A percentile compares a stretch with the other conserved stretches of the same genome.
Evolutionary conservation across 2,888 invertebrate species (phyloP).

Genomic region (Microdon myrmicae): DNA sequence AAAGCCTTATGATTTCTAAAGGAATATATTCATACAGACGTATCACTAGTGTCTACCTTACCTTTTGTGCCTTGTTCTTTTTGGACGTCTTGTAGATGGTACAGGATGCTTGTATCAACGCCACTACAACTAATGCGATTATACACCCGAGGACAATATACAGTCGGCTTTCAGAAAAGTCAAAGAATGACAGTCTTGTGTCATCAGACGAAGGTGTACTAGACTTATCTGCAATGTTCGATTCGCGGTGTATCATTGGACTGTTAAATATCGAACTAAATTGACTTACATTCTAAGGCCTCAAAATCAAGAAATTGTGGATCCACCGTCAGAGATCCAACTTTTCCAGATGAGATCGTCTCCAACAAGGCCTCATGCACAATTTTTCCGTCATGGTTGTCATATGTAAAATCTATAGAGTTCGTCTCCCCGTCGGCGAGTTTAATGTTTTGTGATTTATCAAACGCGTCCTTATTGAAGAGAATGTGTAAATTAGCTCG

Average conservation of each 20-base stretch:
- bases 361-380: slow-evolving; percentile 74
- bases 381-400: slow-evolving; percentile 57
- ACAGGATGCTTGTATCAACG: slow-evolving; percentile 84
- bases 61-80: slow-evolving; percentile 75
- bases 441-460: slow-evolving; percentile 70
- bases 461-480: slow-evolving; percentile 76
- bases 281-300: slow-evolving; percentile 75
- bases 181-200: slow-evolving; percentile 70
- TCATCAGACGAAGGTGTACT: slow-evolving; percentile 62
- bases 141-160: slow-evolving; percentile 87
- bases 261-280: background rate
- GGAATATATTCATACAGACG: too few species aligned
- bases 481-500: slow-evolving; percentile 81
- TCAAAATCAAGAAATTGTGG: slow-evolving; percentile 81
- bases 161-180: slow-evolving; percentile 77
- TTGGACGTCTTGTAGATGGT: slow-evolving; percentile 79
- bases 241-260: background rate
- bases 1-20: too few species aligned
- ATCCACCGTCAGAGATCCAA: slow-evolving; percentile 84
- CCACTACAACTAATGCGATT: slow-evolving; percentile 80
- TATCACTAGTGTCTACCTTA: too few species aligned
- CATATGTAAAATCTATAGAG: slow-evolving; percentile 52
- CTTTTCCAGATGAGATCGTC: slow-evolving; percentile 76
- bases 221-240: slow-evolving; percentile 32
- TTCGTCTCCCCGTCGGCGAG: slow-evolving; percentile 50